Percentiles rank a stretch among this genome's conserved stretches.
phyloP scores from a whole-genome alignment of 2,888 invertebrate genomes.

The Troilus luridus region DNA sequence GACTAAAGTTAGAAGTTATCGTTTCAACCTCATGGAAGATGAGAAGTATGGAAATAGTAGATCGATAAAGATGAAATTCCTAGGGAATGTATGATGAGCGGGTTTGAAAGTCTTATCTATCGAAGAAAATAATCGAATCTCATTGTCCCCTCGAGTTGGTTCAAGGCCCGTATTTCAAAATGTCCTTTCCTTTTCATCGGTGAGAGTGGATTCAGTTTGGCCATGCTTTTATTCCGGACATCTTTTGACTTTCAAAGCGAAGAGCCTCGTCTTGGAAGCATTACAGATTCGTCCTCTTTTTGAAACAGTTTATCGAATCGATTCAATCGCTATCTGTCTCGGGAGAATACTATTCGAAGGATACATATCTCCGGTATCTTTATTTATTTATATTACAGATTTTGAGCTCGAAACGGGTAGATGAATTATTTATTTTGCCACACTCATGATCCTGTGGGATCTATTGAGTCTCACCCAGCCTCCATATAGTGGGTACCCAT shows the following conservation, averaged over 20 bases:
- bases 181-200: slow-evolving; percentile 49
- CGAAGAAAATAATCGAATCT: slow-evolving; percentile 24
- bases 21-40: not conserved
- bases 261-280: slow-evolving; percentile 43
- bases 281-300: slow-evolving; percentile 28
- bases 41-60: not conserved
- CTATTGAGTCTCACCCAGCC: no score
- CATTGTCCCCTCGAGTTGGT: slow-evolving; percentile 32
- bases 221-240: slow-evolving; percentile 33
- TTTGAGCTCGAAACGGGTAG: no score
- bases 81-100: slow-evolving; percentile 12
- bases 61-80: not conserved
- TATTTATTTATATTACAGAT: no score
- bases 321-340: not conserved
- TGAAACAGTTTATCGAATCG: slow-evolving; percentile 10
- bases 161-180: slow-evolving; percentile 16
- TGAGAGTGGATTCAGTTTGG: slow-evolving; percentile 49
- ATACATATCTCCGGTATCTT: no score
- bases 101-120: slow-evolving; percentile 36
- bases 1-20: not conserved
- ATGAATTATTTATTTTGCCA: no score
- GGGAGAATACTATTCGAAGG: not conserved
- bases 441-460: no score
- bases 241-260: slow-evolving; percentile 56
- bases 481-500: no score